Evolutionary conservation across 2,113 vertebrate genomes (phyloP).

Genomic region (Tyrannus savana): DNA sequence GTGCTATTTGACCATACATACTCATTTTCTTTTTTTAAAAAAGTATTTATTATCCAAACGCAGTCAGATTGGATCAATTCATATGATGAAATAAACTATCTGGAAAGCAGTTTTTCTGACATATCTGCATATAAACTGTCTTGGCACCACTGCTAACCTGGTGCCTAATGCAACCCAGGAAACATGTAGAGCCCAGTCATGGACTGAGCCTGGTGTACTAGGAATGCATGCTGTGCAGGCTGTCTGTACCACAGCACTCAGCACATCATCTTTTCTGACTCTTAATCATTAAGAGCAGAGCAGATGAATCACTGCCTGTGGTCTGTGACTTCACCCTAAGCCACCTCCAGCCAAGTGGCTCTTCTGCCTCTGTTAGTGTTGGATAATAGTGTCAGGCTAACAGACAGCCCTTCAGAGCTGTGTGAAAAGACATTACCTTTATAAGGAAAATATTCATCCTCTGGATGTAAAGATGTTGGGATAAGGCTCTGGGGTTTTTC

Average conservation of each 20-base stretch:
- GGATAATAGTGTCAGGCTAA: neutral
- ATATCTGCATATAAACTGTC: neutral
- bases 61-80: neutral
- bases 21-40: accelerated
- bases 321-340: neutral
- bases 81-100: neutral
- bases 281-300: neutral
- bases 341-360: neutral
- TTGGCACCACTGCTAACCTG: neutral
- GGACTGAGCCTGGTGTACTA: neutral
- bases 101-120: neutral
- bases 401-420: neutral
- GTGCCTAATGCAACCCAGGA: neutral
- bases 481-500: neutral
- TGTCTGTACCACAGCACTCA: neutral
- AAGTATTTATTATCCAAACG: neutral
- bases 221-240: neutral
- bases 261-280: neutral
- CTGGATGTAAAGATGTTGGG: neutral
- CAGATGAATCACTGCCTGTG: neutral
- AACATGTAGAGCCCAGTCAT: neutral
- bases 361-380: neutral
- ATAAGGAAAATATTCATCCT: neutral
- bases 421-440: neutral
- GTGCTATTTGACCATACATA: neutral